Conservation (phyloP, 2,888 invertebrate genomes). For the Tillus elongatus region DNA sequence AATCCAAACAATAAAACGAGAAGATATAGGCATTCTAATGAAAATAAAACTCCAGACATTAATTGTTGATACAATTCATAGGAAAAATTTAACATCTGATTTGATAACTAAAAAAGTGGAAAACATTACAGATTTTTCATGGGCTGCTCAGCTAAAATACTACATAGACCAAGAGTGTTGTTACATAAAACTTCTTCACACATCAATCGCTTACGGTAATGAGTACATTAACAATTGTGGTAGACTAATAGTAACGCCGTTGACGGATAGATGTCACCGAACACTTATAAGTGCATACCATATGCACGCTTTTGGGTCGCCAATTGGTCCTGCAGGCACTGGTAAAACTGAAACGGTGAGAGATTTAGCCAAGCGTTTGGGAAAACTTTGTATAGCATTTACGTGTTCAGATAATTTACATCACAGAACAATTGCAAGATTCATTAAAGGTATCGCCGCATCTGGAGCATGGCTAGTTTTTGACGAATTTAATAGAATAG, state of each 20-base stretch:
- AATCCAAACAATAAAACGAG: too few species aligned
- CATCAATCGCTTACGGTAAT: slow-evolving; percentile 63
- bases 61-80: slow-evolving; percentile 70
- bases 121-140: slow-evolving; percentile 66
- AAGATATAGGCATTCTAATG: too few species aligned
- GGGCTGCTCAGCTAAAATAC: slow-evolving; percentile 69
- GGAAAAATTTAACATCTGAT: slow-evolving; percentile 62
- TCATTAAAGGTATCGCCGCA: slow-evolving; percentile 68
- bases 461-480: slow-evolving; percentile 79
- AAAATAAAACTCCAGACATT: slow-evolving; percentile 65
- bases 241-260: slow-evolving; percentile 59
- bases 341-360: slow-evolving; percentile 85
- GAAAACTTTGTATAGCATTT: slow-evolving; percentile 74
- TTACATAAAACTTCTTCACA: slow-evolving; percentile 61
- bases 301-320: slow-evolving; percentile 68
- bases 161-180: slow-evolving; percentile 57
- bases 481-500: slow-evolving; percentile 73
- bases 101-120: slow-evolving; percentile 51
- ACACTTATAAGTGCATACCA: slow-evolving; percentile 72
- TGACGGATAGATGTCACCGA: slow-evolving; percentile 67
- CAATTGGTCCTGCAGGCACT: slow-evolving; percentile 68
- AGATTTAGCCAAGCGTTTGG: slow-evolving; percentile 78
- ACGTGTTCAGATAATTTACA: slow-evolving; percentile 75
- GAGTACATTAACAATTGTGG: slow-evolving; percentile 73
- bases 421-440: slow-evolving; percentile 70